Conservation (phyloP, 2,113 vertebrate genomes). For the Urocolius indicus region DNA sequence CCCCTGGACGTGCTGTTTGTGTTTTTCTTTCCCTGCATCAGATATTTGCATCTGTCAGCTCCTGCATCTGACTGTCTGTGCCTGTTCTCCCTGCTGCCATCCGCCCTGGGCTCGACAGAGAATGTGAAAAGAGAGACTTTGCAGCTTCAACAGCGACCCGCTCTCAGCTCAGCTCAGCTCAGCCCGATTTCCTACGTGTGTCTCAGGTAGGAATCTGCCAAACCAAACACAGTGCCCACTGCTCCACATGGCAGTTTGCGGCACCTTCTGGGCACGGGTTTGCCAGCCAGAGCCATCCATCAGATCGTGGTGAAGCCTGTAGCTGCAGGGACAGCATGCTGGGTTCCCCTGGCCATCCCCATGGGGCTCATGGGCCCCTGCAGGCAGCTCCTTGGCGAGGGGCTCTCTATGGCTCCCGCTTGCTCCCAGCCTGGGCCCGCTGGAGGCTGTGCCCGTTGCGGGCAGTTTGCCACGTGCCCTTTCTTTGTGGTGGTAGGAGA, state of each 20-base stretch:
- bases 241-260: rapidly evolving
- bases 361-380: neutral
- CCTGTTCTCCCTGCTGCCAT: neutral
- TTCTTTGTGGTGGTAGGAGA: neutral
- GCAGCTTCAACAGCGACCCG: neutral
- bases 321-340: rapidly evolving
- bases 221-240: rapidly evolving
- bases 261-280: neutral
- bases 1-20: too few relatives aligned
- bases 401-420: rapidly evolving
- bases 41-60: neutral
- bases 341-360: rapidly evolving
- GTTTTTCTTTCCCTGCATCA: neutral
- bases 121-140: neutral
- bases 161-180: neutral
- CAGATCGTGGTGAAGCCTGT: neutral
- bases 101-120: neutral
- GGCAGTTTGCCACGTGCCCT: neutral
- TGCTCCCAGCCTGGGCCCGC: rapidly evolving
- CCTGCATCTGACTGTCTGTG: neutral
- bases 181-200: neutral
- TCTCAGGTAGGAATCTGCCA: neutral
- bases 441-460: rapidly evolving
- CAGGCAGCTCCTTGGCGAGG: neutral
- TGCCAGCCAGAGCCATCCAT: rapidly evolving